A percentile compares a stretch with the other conserved stretches of the same genome.
These are phyloP conservation scores for Dasysyrphus tricinctus DNA, from an alignment of 2,888 invertebrate genomes.

Conservation along the genomic window DNA sequence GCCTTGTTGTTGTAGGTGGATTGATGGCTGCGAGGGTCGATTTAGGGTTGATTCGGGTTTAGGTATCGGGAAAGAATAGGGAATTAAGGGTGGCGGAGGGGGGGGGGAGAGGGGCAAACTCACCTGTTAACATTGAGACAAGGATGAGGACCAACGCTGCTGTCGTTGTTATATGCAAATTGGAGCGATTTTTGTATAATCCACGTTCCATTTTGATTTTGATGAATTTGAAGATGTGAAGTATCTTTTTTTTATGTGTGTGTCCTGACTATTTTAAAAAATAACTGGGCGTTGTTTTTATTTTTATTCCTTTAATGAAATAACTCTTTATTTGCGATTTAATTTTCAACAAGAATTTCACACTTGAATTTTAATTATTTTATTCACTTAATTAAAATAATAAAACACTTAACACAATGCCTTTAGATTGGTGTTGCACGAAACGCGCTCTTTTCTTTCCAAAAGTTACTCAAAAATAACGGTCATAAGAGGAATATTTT, in stretches of 20 bases:
- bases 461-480: constrained; percentile 16
- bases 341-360: constrained; percentile 11
- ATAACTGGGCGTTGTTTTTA: constrained; percentile 30
- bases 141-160: constrained; percentile 61
- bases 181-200: constrained; percentile 69
- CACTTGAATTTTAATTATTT: constrained; percentile 18
- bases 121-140: constrained; percentile 72
- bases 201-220: constrained; percentile 74
- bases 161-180: constrained; percentile 63
- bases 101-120: constrained; percentile 26
- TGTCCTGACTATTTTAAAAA: background rate
- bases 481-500: background rate
- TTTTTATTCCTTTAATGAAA: background rate
- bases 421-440: background rate
- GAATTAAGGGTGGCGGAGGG: background rate
- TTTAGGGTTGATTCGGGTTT: background rate
- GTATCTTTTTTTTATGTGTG: constrained; percentile 45
- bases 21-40: constrained; percentile 6
- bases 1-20: constrained; percentile 18
- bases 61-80: background rate
- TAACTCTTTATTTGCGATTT: background rate
- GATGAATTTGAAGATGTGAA: constrained; percentile 40
- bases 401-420: constrained; percentile 14
- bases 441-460: constrained; percentile 26
- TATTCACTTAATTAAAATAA: constrained; percentile 20